These are phyloP conservation scores for Neotoma lepida DNA, from an alignment of 2,113 vertebrate genomes.

Conservation along the genomic window DNA sequence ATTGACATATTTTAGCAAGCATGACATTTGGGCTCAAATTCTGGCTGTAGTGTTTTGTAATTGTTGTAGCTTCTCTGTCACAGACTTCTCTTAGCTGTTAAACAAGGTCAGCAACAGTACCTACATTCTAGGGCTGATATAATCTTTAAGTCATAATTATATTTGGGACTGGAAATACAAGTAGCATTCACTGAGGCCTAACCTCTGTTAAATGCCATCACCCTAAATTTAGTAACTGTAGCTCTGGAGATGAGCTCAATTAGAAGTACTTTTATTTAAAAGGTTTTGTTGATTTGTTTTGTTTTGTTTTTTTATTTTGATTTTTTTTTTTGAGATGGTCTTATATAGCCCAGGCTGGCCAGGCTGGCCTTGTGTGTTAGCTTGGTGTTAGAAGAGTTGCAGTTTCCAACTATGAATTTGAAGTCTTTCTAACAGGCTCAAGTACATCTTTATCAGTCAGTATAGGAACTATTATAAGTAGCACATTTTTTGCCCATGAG, in stretches of 20 bases:
- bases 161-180: background rate
- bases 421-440: background rate
- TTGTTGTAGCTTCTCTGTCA: background rate
- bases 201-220: background rate
- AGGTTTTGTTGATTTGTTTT: background rate
- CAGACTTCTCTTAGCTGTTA: background rate
- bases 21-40: background rate
- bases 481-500: background rate
- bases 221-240: background rate
- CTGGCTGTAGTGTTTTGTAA: slow-evolving; percentile 1
- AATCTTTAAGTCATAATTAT: background rate
- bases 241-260: background rate
- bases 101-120: background rate
- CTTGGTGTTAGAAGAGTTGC: background rate
- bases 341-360: background rate
- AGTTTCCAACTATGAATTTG: background rate
- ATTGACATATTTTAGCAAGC: background rate
- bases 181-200: background rate
- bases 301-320: background rate
- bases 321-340: background rate
- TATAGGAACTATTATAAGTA: background rate
- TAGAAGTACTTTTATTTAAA: background rate
- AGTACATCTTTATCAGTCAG: background rate
- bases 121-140: background rate
- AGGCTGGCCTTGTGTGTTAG: background rate